Percentiles rank a stretch among this genome's conserved stretches.
phyloP scores from a whole-genome alignment of 2,888 invertebrate species.

The Graphium colonna region DNA sequence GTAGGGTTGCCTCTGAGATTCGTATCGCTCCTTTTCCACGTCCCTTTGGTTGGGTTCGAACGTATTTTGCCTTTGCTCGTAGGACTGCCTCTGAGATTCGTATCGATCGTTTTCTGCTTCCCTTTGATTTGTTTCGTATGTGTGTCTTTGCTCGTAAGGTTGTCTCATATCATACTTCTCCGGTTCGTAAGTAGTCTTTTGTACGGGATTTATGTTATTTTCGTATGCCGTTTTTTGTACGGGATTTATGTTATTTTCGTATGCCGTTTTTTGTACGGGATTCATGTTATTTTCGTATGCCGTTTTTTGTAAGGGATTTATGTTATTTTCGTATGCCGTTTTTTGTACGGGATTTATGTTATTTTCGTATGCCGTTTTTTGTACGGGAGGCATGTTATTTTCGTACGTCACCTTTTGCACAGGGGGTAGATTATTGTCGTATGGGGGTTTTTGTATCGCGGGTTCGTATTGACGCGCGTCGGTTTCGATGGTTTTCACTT shows the following conservation, averaged over 20 bases:
- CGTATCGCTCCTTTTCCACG: constrained; percentile 2
- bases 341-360: too few species aligned
- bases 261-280: too few species aligned
- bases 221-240: not conserved
- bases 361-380: too few species aligned
- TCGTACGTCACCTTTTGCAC: too few species aligned
- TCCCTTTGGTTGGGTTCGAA: constrained; percentile 28
- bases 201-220: not conserved
- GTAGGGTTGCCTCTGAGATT: not conserved
- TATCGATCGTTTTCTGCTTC: constrained; percentile 4
- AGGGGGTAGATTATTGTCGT: too few species aligned
- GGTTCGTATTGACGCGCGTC: not conserved
- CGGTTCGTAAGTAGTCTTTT: not conserved
- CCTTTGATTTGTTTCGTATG: constrained; percentile 29
- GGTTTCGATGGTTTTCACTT: not conserved
- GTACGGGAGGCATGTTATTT: too few species aligned
- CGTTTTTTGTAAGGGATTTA: too few species aligned
- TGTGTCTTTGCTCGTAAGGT: constrained; percentile 18
- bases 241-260: too few species aligned
- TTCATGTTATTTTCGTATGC: too few species aligned
- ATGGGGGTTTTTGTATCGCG: too few species aligned
- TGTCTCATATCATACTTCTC: not conserved
- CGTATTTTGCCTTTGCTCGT: constrained; percentile 22
- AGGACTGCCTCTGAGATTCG: not conserved
- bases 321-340: too few species aligned